phyloP scores from a whole-genome alignment of 2,797 vertebrate genomes.

The Epinephelus malabaricus region DNA sequence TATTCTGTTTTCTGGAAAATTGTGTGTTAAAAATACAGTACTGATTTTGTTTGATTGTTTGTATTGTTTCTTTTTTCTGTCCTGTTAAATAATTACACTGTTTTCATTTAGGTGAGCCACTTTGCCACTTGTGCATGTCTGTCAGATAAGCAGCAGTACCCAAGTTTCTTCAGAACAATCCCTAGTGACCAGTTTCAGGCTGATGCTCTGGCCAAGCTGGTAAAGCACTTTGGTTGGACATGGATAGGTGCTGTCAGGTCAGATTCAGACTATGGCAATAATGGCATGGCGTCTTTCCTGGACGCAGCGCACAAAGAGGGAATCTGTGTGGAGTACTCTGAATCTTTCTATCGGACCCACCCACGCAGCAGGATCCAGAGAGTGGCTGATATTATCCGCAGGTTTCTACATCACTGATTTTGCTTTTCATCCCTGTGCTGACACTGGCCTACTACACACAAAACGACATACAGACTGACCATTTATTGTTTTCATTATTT shows the following conservation, averaged over 20 bases:
- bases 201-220: conserved; percentile 76
- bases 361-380: conserved; percentile 64
- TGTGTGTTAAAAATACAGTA: not conserved
- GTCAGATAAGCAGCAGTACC: conserved; percentile 81
- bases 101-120: conserved; percentile 79
- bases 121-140: conserved; percentile 84
- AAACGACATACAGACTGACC: no score
- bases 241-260: conserved; percentile 85
- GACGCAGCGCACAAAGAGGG: conserved; percentile 69
- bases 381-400: conserved; percentile 77
- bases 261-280: conserved; percentile 83
- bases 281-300: conserved; percentile 79
- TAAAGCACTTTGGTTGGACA: conserved; percentile 84
- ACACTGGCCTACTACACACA: not conserved
- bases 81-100: not conserved
- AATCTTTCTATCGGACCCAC: conserved; percentile 71
- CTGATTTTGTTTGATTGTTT: no score
- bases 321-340: conserved; percentile 81
- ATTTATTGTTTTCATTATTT: no score
- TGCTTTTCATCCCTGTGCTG: not conserved
- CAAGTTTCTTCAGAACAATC: conserved; percentile 84
- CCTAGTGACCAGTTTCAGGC: conserved; percentile 85
- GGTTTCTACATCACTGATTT: conserved; percentile 19
- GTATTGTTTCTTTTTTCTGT: no score
- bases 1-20: not conserved